Percentiles rank a stretch among this genome's conserved stretches.
Evolutionary conservation across 2,113 vertebrate genomes (phyloP).

Genomic region (Jaculus jaculus): DNA sequence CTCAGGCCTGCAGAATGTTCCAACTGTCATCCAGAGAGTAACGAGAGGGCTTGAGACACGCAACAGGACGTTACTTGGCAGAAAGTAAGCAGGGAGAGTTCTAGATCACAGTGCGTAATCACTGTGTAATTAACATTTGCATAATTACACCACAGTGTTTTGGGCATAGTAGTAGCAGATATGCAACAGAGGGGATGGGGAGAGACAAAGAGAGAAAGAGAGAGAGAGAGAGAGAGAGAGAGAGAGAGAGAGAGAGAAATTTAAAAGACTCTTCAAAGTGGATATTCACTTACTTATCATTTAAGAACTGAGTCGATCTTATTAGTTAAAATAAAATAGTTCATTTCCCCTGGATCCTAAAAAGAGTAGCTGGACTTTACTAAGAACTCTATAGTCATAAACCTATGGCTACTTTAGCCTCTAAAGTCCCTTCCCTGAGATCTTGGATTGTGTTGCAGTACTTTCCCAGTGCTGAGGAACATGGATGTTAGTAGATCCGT

Average conservation of each 20-base stretch:
- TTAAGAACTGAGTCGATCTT: not conserved
- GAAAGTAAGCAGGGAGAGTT: constrained; percentile 31
- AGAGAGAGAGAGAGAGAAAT: no score
- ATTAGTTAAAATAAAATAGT: not conserved
- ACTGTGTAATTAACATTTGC: constrained; percentile 41
- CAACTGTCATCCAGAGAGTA: constrained; percentile 49
- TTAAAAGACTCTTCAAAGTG: no score
- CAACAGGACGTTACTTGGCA: constrained; percentile 5
- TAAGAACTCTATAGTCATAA: not conserved
- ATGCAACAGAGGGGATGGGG: not conserved
- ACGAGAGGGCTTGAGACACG: not conserved
- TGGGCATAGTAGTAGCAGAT: not conserved
- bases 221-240: no score
- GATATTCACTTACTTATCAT: not conserved
- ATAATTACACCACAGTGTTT: not conserved
- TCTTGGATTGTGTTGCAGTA: not conserved
- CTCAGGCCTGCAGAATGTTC: constrained; percentile 58
- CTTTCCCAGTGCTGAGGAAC: not conserved
- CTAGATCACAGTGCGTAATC: constrained; percentile 49
- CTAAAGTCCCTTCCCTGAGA: not conserved
- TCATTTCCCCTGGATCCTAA: not conserved
- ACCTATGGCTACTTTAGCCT: not conserved
- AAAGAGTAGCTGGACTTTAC: not conserved
- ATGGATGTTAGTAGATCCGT: not conserved
- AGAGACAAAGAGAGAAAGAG: no score